A percentile compares a stretch with the other conserved stretches of the same genome.
Conservation (phyloP, 2,797 vertebrate species). For the Carcharodon carcharias region DNA sequence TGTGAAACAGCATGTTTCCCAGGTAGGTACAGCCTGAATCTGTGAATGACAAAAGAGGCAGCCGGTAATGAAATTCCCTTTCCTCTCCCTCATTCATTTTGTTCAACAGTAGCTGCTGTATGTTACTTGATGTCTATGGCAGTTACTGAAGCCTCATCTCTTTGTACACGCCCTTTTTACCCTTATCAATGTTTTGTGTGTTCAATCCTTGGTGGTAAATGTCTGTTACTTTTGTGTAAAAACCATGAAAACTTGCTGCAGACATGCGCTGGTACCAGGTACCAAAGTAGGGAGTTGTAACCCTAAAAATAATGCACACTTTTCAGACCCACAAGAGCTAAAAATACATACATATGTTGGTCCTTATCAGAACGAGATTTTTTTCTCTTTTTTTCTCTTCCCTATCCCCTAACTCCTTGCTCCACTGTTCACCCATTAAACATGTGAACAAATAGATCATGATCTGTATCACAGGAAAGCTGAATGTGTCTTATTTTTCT, state of each 20-base stretch:
- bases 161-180: not conserved
- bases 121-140: slow-evolving; percentile 4
- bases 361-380: not conserved
- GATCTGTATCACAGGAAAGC: not conserved
- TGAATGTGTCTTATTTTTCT: not conserved
- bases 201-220: not conserved
- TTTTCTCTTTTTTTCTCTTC: not conserved
- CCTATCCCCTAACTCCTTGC: not conserved
- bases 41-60: slow-evolving; percentile 69
- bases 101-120: slow-evolving; percentile 38
- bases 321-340: not conserved
- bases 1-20: not conserved
- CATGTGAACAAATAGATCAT: not conserved
- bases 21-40: slow-evolving; percentile 28
- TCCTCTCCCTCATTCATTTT: slow-evolving; percentile 58
- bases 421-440: not conserved
- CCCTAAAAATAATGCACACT: not conserved
- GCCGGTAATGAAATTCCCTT: slow-evolving; percentile 66
- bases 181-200: not conserved
- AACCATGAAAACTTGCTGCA: not conserved
- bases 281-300: not conserved
- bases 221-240: not conserved
- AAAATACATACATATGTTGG: not conserved
- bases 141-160: not conserved
- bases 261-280: not conserved